phyloP scores from a whole-genome alignment of 2,113 vertebrate genomes.

The Aegypius monachus region DNA sequence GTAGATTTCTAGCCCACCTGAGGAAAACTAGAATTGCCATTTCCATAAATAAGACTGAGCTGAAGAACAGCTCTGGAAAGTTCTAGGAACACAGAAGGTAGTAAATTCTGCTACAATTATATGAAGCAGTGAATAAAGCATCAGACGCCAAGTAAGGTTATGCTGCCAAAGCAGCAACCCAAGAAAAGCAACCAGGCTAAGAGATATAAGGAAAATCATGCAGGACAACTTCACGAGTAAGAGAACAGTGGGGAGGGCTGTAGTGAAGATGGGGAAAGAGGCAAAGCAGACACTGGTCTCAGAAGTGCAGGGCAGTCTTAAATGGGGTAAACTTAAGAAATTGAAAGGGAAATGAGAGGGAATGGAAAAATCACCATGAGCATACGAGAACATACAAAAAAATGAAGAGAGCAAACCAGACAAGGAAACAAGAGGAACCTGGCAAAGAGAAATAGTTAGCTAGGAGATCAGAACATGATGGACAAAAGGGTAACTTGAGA shows the following conservation, averaged over 20 bases:
- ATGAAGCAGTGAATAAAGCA: neutral
- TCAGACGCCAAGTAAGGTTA: neutral
- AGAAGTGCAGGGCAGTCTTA: neutral
- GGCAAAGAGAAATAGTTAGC: neutral
- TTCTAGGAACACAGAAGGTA: neutral
- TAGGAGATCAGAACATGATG: neutral
- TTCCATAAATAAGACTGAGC: neutral
- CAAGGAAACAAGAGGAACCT: neutral
- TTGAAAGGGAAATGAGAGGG: neutral
- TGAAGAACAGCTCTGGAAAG: neutral
- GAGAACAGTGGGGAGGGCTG: neutral
- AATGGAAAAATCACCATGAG: neutral
- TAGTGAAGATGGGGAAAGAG: neutral
- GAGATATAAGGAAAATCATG: neutral
- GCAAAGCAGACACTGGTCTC: neutral
- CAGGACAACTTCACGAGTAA: neutral
- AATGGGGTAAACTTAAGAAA: neutral
- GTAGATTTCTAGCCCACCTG: neutral
- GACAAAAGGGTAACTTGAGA: neutral
- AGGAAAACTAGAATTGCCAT: neutral
- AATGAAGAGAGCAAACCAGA: neutral
- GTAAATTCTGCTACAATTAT: neutral
- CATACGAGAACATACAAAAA: neutral
- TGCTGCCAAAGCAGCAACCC: neutral
- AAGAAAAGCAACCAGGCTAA: neutral